These are phyloP conservation scores for Procambarus clarkii DNA, from an alignment of 1,140 invertebrate genomes.

Conservation along the genomic window DNA sequence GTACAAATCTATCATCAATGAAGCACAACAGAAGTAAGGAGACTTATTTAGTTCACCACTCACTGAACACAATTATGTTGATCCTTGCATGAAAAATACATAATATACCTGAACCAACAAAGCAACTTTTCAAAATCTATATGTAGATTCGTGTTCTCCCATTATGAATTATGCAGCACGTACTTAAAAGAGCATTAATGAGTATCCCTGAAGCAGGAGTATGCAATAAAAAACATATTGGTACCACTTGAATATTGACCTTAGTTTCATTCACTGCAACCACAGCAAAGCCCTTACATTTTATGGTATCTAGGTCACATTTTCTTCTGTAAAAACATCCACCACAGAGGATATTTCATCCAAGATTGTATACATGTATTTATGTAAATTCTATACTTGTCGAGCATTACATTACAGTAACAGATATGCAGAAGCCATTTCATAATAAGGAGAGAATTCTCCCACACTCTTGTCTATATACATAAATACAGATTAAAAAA, in stretches of 20 bases:
- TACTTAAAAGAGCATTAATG: constrained; percentile 51
- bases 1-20: constrained; percentile 59
- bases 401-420: constrained; percentile 49
- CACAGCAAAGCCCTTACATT: constrained; percentile 1
- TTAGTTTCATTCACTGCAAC: constrained; percentile 19
- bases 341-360: constrained; percentile 38
- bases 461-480: constrained; percentile 38
- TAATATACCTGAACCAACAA: constrained; percentile 49
- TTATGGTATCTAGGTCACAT: constrained; percentile 21
- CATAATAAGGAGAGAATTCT: constrained; percentile 17
- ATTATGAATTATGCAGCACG: constrained; percentile 50
- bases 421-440: constrained; percentile 62
- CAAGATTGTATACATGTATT: constrained; percentile 30
- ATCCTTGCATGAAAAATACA: constrained; percentile 27
- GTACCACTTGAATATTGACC: constrained; percentile 17
- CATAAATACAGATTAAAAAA: constrained; percentile 60
- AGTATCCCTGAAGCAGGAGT: constrained; percentile 49
- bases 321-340: constrained; percentile 39
- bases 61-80: constrained; percentile 47
- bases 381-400: constrained; percentile 42
- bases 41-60: constrained; percentile 42
- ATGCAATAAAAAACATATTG: constrained; percentile 32
- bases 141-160: constrained; percentile 21
- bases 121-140: constrained; percentile 46
- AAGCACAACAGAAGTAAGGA: constrained; percentile 54